Evolutionary conservation across 2,797 vertebrate species (phyloP).

Genomic region (Coccyzus lansbergi): DNA sequence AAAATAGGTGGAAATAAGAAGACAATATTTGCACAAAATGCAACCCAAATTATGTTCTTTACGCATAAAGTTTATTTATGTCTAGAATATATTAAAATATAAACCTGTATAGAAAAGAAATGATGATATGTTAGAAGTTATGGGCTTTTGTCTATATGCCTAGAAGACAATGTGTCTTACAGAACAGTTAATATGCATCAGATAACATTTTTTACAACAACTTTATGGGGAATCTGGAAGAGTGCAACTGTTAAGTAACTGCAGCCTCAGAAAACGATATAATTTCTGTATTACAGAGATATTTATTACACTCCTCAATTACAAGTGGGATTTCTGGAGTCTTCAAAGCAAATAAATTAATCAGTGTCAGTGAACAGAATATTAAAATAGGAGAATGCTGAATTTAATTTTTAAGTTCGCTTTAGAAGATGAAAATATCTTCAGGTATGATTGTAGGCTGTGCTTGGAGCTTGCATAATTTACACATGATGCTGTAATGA

Average conservation of each 20-base stretch:
- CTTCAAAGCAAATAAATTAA: conserved; percentile 46
- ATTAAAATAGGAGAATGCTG: conserved; percentile 15
- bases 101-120: neutral
- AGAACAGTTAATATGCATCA: neutral
- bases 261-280: neutral
- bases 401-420: conserved; percentile 30
- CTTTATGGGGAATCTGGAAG: neutral
- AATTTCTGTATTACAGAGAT: neutral
- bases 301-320: conserved; percentile 19
- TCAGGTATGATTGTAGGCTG: neutral
- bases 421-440: neutral
- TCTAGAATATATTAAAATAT: neutral
- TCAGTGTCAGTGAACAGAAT: neutral
- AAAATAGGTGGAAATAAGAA: conserved; percentile 2
- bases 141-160: neutral
- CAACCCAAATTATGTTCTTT: neutral
- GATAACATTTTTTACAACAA: neutral
- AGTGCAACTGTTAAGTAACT: neutral
- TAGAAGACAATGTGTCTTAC: neutral
- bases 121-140: neutral
- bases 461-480: neutral
- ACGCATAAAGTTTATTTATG: neutral
- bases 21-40: neutral
- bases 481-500: neutral
- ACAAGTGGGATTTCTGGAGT: neutral